These are phyloP conservation scores for Azemiops feae DNA, from an alignment of 2,113 vertebrate species.

Conservation along the genomic window DNA sequence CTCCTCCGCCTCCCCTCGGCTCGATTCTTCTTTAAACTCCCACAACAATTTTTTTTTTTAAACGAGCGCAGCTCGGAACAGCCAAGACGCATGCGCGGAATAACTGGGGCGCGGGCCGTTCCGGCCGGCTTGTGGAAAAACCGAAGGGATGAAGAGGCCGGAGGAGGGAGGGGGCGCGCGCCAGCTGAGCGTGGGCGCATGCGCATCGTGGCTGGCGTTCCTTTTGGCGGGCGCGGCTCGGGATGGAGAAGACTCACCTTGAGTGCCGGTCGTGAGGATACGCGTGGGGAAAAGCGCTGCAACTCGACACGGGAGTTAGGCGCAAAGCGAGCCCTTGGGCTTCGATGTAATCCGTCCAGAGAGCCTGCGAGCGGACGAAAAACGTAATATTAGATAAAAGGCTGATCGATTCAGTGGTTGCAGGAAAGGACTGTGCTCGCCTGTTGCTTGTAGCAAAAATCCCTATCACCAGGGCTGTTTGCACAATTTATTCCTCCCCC, in stretches of 20 bases:
- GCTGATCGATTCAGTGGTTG: neutral
- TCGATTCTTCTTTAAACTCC: constrained; percentile 13
- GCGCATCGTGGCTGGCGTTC: fast-evolving
- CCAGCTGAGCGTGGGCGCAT: neutral
- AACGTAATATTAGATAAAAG: neutral
- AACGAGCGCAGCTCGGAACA: neutral
- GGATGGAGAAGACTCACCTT: neutral
- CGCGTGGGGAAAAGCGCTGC: neutral
- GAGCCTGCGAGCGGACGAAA: neutral
- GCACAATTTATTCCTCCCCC: neutral
- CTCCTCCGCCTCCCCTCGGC: neutral
- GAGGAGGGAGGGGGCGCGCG: too few species aligned
- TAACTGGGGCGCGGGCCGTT: constrained; percentile 16
- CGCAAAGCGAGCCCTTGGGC: neutral
- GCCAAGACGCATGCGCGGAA: constrained; percentile 37
- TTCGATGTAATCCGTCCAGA: neutral
- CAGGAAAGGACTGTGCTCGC: neutral
- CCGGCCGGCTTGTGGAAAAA: neutral
- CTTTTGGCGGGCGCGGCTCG: fast-evolving
- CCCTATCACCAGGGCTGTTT: neutral
- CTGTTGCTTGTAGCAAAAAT: neutral
- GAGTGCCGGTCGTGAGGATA: neutral
- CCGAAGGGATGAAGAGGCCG: neutral
- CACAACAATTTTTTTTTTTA: neutral
- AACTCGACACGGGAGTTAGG: neutral